These are phyloP conservation scores for Shinisaurus crocodilurus DNA, from an alignment of 2,113 vertebrate genomes.

Conservation along the genomic window DNA sequence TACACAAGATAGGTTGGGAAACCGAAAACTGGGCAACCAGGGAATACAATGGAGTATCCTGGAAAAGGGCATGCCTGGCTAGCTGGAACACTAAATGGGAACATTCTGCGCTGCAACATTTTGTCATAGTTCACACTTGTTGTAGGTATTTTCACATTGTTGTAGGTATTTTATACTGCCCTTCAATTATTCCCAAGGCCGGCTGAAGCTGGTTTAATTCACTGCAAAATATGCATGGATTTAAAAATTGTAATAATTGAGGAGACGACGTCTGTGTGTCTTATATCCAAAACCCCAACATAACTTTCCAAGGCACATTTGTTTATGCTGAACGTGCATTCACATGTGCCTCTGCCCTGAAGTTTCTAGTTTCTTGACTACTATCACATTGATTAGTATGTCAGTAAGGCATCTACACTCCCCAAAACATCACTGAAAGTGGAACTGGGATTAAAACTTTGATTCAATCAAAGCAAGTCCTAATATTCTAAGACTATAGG, in stretches of 20 bases:
- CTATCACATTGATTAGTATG: neutral
- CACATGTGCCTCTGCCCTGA: neutral
- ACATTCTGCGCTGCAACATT: neutral
- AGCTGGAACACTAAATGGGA: neutral
- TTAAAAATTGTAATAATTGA: neutral
- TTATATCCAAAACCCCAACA: neutral
- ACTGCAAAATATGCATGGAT: neutral
- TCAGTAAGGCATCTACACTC: neutral
- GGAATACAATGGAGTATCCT: neutral
- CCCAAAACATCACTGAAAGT: neutral
- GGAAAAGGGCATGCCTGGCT: too few species aligned
- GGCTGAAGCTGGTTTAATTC: neutral
- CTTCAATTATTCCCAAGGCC: neutral
- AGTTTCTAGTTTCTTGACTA: neutral
- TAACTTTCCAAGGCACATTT: neutral
- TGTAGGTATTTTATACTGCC: too few species aligned
- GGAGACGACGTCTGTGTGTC: neutral
- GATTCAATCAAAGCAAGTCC: neutral
- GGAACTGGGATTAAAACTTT: neutral
- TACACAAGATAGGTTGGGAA: neutral
- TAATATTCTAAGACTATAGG: neutral
- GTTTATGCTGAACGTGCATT: neutral
- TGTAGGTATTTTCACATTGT: too few species aligned
- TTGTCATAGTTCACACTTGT: too few species aligned
- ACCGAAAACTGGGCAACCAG: neutral